Percentiles rank a stretch among this genome's conserved stretches.
These are phyloP conservation scores for Brachionus rotundiformis DNA, from an alignment of 1,140 invertebrate species.

Conservation along the genomic window DNA sequence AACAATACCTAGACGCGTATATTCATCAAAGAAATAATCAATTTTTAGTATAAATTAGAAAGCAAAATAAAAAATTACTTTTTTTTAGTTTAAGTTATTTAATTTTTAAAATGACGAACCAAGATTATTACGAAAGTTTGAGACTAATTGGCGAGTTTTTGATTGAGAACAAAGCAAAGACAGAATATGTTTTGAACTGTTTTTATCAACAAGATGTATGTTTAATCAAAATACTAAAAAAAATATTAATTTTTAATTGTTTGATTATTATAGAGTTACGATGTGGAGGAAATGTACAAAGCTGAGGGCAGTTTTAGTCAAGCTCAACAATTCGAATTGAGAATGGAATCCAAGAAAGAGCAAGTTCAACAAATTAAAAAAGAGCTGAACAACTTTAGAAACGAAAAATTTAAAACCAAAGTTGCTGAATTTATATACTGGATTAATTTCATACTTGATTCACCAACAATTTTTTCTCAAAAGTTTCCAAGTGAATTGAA, in stretches of 20 bases:
- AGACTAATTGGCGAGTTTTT: constrained; percentile 32
- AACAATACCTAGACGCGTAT: not conserved
- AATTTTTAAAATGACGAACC: constrained; percentile 5
- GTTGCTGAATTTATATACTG: constrained; percentile 49
- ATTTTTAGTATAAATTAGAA: not conserved
- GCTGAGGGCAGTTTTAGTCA: constrained; percentile 31
- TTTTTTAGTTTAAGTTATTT: not conserved
- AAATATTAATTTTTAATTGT: constrained; percentile 4
- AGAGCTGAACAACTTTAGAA: constrained; percentile 47
- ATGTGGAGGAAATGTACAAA: constrained; percentile 49
- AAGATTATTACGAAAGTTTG: constrained; percentile 48
- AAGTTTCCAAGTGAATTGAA: constrained; percentile 28
- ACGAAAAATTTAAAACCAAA: constrained; percentile 43
- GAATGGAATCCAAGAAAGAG: constrained; percentile 47
- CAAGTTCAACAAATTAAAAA: constrained; percentile 34
- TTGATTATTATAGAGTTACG: constrained; percentile 19
- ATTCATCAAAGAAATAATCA: too few relatives aligned
- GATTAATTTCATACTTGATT: constrained; percentile 42
- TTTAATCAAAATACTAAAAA: too few relatives aligned
- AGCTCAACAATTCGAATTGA: constrained; percentile 44
- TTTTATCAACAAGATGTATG: constrained; percentile 49
- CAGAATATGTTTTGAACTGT: constrained; percentile 36
- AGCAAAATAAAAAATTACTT: not conserved
- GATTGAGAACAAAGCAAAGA: constrained; percentile 29
- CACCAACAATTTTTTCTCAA: constrained; percentile 9